phyloP scores from a whole-genome alignment of 2,113 vertebrate genomes.

The Chitala chitala region DNA sequence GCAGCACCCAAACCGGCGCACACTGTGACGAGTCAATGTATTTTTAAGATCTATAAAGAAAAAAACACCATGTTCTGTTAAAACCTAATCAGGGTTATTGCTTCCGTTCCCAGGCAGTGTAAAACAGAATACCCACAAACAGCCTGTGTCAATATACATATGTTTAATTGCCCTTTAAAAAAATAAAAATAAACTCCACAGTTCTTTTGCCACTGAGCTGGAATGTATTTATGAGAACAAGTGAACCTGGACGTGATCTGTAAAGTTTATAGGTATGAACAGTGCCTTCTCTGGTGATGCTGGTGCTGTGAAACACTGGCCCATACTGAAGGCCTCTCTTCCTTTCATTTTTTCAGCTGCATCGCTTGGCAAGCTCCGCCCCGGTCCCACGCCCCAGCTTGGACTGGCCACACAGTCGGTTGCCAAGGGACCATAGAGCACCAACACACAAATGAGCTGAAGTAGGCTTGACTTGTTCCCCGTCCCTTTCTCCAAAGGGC shows the following conservation, averaged over 20 bases:
- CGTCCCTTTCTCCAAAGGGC: not conserved
- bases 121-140: not conserved
- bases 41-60: not conserved
- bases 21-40: not conserved
- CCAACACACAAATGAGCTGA: not conserved
- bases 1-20: not conserved
- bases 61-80: not conserved
- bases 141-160: not conserved
- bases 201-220: no score
- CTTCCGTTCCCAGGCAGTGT: not conserved
- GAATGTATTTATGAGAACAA: no score
- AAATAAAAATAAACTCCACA: no score
- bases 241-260: not conserved
- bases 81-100: slow-evolving; percentile 6
- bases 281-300: not conserved
- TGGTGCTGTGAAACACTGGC: no score
- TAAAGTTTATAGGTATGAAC: not conserved
- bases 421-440: not conserved
- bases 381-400: no score
- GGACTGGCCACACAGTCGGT: not conserved
- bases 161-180: not conserved
- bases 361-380: not conserved
- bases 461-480: not conserved
- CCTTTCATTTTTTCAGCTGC: not conserved
- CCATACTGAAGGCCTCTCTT: no score